Evolutionary conservation across 2,797 vertebrate genomes (phyloP).

Genomic region (Phoxinus dragarum): DNA sequence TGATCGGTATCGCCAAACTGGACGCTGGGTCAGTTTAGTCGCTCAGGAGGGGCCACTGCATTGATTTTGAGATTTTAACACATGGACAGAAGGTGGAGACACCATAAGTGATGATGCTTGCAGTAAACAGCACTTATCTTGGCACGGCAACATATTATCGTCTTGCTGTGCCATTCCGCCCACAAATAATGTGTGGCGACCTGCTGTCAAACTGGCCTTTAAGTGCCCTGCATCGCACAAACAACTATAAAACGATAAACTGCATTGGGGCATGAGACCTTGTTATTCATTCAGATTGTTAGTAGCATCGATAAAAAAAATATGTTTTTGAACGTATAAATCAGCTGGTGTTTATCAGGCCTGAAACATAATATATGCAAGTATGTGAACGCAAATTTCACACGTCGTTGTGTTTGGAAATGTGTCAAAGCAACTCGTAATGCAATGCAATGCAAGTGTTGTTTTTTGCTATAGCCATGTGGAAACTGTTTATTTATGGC

Average conservation of each 20-base stretch:
- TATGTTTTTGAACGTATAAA: slow-evolving; percentile 8
- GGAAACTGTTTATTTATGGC: neutral
- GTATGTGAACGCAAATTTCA: neutral
- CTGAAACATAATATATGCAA: neutral
- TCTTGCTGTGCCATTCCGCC: slow-evolving; percentile 34
- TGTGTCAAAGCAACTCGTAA: slow-evolving; percentile 5
- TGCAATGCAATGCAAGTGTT: neutral
- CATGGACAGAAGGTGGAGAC: slow-evolving; percentile 39
- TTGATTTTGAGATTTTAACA: slow-evolving; percentile 31
- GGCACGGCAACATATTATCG: slow-evolving; percentile 16
- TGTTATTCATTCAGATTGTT: slow-evolving; percentile 7
- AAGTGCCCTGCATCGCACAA: slow-evolving; percentile 10
- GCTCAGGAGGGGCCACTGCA: slow-evolving; percentile 6
- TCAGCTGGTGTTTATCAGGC: slow-evolving; percentile 12
- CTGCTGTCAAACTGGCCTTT: slow-evolving; percentile 43
- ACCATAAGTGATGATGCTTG: slow-evolving; percentile 24
- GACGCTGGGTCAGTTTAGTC: neutral
- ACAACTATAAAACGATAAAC: slow-evolving; percentile 12
- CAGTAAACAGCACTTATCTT: slow-evolving; percentile 33
- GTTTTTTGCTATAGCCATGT: neutral
- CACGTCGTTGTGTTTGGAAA: neutral
- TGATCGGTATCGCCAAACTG: neutral
- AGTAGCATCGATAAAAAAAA: neutral
- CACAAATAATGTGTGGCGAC: slow-evolving; percentile 29
- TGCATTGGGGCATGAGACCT: neutral